Percentiles rank a stretch among this genome's conserved stretches.
Evolutionary conservation across 37 sponge, comb jelly and placozoan species (phyloP).

Genomic region (Ephydatia muelleri): DNA sequence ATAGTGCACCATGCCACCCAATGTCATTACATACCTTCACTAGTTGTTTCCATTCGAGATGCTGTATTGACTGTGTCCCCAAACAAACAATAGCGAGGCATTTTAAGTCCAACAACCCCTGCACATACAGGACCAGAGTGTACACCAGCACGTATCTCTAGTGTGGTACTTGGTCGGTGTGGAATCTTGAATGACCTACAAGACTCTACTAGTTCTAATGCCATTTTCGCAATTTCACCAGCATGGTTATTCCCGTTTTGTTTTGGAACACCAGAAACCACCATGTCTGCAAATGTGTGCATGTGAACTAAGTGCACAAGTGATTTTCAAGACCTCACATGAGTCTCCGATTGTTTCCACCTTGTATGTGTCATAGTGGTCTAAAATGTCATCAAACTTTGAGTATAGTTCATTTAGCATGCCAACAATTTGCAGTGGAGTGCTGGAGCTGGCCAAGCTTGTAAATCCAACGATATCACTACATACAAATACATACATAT

Average conservation of each 20-base stretch:
- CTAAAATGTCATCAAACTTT: constrained; percentile 82
- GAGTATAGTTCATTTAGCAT: constrained; percentile 88
- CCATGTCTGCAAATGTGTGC: constrained; percentile 72
- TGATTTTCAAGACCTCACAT: constrained; percentile 56
- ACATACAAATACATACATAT: neutral
- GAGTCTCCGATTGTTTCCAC: constrained; percentile 96
- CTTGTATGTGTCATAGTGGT: constrained; percentile 91
- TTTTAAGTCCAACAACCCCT: constrained; percentile 90
- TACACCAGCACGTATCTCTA: constrained; percentile 82
- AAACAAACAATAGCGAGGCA: constrained; percentile 94
- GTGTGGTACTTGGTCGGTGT: constrained; percentile 58
- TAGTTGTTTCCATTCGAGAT: constrained; percentile 85
- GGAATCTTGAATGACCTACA: constrained; percentile 78
- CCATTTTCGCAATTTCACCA: constrained; percentile 91
- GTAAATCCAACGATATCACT: constrained; percentile 96
- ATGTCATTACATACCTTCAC: constrained; percentile 61
- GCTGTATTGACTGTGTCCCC: constrained; percentile 96
- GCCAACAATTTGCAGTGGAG: constrained; percentile 86
- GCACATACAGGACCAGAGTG: constrained; percentile 94
- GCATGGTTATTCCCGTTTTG: constrained; percentile 83
- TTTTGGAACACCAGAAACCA: constrained; percentile 86
- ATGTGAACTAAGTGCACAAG: neutral
- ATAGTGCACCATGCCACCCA: neutral
- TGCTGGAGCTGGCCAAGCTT: constrained; percentile 63
- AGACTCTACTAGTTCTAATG: constrained; percentile 65